Conservation (phyloP, 2,113 vertebrate genomes). For the Prionailurus bengalensis region DNA sequence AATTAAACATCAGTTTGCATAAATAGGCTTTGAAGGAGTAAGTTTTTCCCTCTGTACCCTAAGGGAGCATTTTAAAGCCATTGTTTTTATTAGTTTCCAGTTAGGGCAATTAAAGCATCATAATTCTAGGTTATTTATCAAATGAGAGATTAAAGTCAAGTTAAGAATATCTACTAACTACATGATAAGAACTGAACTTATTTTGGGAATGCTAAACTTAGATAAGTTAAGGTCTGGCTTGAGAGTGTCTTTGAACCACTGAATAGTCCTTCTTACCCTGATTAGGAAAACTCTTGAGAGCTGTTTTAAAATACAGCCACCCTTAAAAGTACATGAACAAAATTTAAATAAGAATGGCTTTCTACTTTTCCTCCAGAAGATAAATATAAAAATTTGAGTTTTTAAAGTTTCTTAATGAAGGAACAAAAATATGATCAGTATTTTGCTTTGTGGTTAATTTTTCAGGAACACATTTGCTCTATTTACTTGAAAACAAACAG, state of each 20-base stretch:
- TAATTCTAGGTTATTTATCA: constrained; percentile 42
- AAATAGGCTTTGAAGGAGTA: neutral
- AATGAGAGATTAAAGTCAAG: constrained; percentile 18
- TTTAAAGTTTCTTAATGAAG: constrained; percentile 48
- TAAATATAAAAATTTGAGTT: neutral
- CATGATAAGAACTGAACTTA: constrained; percentile 37
- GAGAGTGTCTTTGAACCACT: neutral
- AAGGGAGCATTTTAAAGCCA: constrained; percentile 43
- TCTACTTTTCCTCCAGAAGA: constrained; percentile 36
- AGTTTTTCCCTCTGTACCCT: neutral
- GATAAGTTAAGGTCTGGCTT: constrained; percentile 15
- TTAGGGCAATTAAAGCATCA: constrained; percentile 43
- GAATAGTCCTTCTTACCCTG: constrained; percentile 32
- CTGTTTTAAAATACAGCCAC: constrained; percentile 33
- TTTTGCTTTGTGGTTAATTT: constrained; percentile 40
- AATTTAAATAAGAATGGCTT: constrained; percentile 36
- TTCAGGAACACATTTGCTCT: neutral
- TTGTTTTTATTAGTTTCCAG: constrained; percentile 39
- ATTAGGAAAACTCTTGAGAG: neutral
- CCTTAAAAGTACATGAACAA: neutral
- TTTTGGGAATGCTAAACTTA: constrained; percentile 29
- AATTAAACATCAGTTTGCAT: constrained; percentile 37
- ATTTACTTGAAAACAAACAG: neutral
- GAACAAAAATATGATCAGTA: constrained; percentile 31
- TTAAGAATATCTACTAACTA: neutral